These are phyloP conservation scores for Dione vanillae DNA, from an alignment of 2,888 invertebrate species.

Conservation along the genomic window DNA sequence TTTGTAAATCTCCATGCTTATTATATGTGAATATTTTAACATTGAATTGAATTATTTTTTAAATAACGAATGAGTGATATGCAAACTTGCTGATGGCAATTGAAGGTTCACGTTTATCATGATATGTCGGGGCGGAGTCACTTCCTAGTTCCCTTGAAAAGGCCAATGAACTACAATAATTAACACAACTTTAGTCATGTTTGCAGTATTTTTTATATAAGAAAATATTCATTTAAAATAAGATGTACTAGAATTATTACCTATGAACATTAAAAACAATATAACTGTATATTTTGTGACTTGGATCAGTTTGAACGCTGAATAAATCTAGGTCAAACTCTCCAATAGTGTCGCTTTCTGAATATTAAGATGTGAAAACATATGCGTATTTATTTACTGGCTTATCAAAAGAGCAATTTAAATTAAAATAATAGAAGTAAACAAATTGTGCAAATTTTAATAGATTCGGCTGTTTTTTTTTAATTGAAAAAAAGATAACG, in stretches of 20 bases:
- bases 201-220: neutral
- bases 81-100: conserved; percentile 48
- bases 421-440: neutral
- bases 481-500: too few species aligned
- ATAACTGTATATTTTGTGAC: conserved; percentile 41
- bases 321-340: conserved; percentile 45
- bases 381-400: conserved; percentile 42
- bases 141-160: conserved; percentile 74
- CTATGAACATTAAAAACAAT: conserved; percentile 22
- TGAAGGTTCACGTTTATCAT: conserved; percentile 54
- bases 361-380: conserved; percentile 43
- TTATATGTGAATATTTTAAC: conserved; percentile 20
- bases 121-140: conserved; percentile 57
- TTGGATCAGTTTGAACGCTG: conserved; percentile 43
- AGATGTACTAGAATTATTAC: neutral
- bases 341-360: conserved; percentile 47
- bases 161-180: conserved; percentile 62
- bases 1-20: conserved; percentile 30
- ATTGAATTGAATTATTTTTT: conserved; percentile 25
- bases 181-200: conserved; percentile 51
- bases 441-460: too few species aligned
- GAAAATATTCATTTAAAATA: neutral
- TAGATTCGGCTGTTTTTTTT: too few species aligned
- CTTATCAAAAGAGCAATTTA: conserved; percentile 35
- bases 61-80: conserved; percentile 35